A percentile compares a stretch with the other conserved stretches of the same genome.
Evolutionary conservation across 1,140 invertebrate genomes (phyloP).

Genomic region (Drusus annulatus): DNA sequence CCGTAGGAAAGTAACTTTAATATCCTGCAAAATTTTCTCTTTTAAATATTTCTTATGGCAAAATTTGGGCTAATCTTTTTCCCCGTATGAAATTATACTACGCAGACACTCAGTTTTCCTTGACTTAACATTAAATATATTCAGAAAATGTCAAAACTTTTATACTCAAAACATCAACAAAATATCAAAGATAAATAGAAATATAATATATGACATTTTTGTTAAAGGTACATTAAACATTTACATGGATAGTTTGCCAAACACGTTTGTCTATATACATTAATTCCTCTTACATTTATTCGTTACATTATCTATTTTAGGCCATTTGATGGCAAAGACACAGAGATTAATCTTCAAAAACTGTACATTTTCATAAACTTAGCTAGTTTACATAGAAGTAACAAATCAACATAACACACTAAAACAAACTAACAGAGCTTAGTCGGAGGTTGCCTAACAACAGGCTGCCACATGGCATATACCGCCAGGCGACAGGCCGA

Average conservation of each 20-base stretch:
- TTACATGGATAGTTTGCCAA: slow-evolving; percentile 53
- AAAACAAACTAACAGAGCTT: slow-evolving; percentile 27
- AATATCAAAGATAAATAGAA: slow-evolving; percentile 57
- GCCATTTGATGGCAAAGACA: slow-evolving; percentile 60
- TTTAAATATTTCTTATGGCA: slow-evolving; percentile 18
- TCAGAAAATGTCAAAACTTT: slow-evolving; percentile 49
- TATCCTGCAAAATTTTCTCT: slow-evolving; percentile 17
- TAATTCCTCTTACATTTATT: slow-evolving; percentile 48
- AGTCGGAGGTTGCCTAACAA: slow-evolving; percentile 8
- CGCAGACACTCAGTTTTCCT: slow-evolving; percentile 34
- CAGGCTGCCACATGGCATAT: no score
- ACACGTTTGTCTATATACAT: slow-evolving; percentile 56
- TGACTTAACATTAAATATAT: slow-evolving; percentile 42
- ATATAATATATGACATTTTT: slow-evolving; percentile 56
- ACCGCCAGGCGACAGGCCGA: neutral
- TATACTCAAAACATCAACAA: slow-evolving; percentile 58
- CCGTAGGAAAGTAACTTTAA: slow-evolving; percentile 11
- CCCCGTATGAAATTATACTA: slow-evolving; percentile 27
- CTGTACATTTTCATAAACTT: slow-evolving; percentile 55
- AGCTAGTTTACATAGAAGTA: slow-evolving; percentile 49
- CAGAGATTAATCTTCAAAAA: slow-evolving; percentile 58
- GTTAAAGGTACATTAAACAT: slow-evolving; percentile 59
- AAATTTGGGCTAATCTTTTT: neutral
- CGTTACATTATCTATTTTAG: slow-evolving; percentile 55
- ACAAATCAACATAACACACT: slow-evolving; percentile 49